Conservation (phyloP, 2,797 vertebrate species). For the Harpagifer antarcticus region DNA sequence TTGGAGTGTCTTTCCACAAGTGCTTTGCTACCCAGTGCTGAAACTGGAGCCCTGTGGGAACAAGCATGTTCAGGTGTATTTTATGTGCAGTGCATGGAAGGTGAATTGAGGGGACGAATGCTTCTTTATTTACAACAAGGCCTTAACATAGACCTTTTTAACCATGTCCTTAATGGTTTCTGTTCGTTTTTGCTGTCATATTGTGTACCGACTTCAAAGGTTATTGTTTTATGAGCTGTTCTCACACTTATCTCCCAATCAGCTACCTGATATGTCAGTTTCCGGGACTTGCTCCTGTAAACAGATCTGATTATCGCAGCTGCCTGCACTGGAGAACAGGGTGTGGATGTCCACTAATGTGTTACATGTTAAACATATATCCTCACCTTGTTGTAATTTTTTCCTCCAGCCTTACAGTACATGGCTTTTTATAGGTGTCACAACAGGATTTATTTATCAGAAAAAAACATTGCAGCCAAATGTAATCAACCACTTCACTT, state of each 20-base stretch:
- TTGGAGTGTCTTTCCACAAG: conserved; percentile 79
- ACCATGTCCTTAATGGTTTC: neutral
- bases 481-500: conserved; percentile 16
- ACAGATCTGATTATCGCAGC: conserved; percentile 72
- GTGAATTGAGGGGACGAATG: conserved; percentile 44
- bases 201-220: neutral
- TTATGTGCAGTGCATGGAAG: conserved; percentile 61
- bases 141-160: neutral
- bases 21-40: conserved; percentile 78
- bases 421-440: conserved; percentile 26
- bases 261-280: conserved; percentile 70
- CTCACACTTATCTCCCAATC: conserved; percentile 77
- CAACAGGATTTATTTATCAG: conserved; percentile 31
- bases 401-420: conserved; percentile 3
- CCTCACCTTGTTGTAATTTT: conserved; percentile 33
- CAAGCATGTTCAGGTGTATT: conserved; percentile 79
- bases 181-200: conserved; percentile 8
- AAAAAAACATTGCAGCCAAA: conserved; percentile 24
- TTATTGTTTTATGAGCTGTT: conserved; percentile 51
- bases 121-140: conserved; percentile 11
- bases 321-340: conserved; percentile 45
- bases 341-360: conserved; percentile 47
- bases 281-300: conserved; percentile 69
- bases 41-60: conserved; percentile 89
- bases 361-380: conserved; percentile 24